A percentile compares a stretch with the other conserved stretches of the same genome.
Conservation (phyloP, 2,888 invertebrate species). For the Oscheius myriophilus region DNA sequence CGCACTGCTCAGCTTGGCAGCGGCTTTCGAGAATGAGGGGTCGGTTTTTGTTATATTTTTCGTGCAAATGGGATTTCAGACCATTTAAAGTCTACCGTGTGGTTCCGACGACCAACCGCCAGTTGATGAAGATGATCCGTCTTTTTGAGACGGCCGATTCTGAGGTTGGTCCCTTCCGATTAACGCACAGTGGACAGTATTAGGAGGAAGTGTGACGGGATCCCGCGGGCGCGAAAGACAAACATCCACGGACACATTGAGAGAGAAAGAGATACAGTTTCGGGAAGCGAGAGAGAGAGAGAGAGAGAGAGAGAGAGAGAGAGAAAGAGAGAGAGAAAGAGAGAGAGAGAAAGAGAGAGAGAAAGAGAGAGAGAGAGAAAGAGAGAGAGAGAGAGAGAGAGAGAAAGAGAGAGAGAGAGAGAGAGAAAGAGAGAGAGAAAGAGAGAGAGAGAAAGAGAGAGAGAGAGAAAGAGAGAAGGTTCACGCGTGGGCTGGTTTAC, state of each 20-base stretch:
- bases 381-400: too few relatives aligned
- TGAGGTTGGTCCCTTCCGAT: slow-evolving; percentile 32
- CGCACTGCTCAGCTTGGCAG: neutral
- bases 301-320: neutral
- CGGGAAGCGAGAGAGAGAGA: neutral
- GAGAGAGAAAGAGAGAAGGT: too few relatives aligned
- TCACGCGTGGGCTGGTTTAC: too few relatives aligned
- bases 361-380: slow-evolving; percentile 2
- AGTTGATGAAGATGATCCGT: slow-evolving; percentile 52
- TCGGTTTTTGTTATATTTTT: neutral
- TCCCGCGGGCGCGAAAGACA: neutral
- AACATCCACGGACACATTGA: neutral
- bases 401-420: too few relatives aligned
- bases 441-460: too few relatives aligned
- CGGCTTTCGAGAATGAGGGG: neutral
- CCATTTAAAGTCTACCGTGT: slow-evolving; percentile 62
- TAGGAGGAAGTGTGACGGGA: neutral
- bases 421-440: too few relatives aligned
- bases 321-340: neutral
- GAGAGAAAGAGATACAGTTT: neutral
- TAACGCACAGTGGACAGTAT: neutral
- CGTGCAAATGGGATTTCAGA: slow-evolving; percentile 30
- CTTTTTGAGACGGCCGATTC: slow-evolving; percentile 54
- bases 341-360: neutral
- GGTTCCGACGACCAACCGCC: slow-evolving; percentile 50